Evolutionary conservation across 1,140 invertebrate species (phyloP).

Genomic region (Carposina sasakii): DNA sequence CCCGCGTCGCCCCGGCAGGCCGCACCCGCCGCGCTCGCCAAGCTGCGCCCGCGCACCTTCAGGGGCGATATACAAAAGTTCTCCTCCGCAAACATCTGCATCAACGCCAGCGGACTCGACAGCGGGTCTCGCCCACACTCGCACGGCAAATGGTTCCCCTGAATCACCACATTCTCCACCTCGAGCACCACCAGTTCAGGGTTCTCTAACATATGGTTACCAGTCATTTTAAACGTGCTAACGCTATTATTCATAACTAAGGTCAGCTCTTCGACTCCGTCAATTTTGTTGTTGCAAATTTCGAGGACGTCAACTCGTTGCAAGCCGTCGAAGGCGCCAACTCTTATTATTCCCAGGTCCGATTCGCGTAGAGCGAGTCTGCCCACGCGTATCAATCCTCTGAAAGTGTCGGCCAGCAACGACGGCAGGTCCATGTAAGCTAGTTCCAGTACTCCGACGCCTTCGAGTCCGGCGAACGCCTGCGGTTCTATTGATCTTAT

Average conservation of each 20-base stretch:
- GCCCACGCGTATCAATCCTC: conserved; percentile 82
- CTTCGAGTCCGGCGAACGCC: conserved; percentile 85
- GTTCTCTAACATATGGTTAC: conserved; percentile 85
- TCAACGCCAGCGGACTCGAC: conserved; percentile 81
- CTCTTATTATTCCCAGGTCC: conserved; percentile 81
- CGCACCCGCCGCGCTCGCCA: conserved; percentile 80
- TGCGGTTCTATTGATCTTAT: conserved; percentile 82
- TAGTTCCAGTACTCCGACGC: conserved; percentile 82
- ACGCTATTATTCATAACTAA: conserved; percentile 80
- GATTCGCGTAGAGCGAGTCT: conserved; percentile 84
- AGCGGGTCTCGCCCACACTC: conserved; percentile 86
- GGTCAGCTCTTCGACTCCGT: conserved; percentile 81
- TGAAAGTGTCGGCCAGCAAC: conserved; percentile 80
- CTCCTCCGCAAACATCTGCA: conserved; percentile 80
- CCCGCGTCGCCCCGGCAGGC: conserved; percentile 61
- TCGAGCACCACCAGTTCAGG: conserved; percentile 78
- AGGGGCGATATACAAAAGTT: conserved; percentile 90
- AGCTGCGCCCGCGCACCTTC: conserved; percentile 82
- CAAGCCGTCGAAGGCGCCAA: conserved; percentile 82
- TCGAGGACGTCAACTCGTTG: conserved; percentile 79
- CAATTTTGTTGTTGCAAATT: conserved; percentile 88
- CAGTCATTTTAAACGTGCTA: conserved; percentile 79
- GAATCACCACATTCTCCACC: conserved; percentile 78
- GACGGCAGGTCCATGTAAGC: conserved; percentile 86
- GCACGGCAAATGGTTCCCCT: conserved; percentile 87